These are phyloP conservation scores for Terebella lapidaria DNA, from an alignment of 2,888 invertebrate species.

Conservation along the genomic window DNA sequence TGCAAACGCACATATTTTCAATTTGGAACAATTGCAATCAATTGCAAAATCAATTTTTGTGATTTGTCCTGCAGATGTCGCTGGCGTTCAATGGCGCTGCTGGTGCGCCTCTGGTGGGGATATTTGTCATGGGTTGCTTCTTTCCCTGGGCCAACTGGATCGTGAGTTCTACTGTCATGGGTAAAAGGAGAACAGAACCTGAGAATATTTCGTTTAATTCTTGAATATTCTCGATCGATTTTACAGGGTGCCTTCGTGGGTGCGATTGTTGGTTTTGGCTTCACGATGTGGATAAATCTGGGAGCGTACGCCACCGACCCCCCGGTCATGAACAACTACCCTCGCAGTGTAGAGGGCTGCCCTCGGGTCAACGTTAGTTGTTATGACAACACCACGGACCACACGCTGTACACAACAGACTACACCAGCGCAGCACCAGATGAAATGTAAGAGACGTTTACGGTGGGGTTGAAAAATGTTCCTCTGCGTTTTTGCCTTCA, in stretches of 20 bases:
- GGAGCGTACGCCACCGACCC: slow-evolving; percentile 29
- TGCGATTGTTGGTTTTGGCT: slow-evolving; percentile 30
- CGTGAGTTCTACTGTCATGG: slow-evolving; percentile 25
- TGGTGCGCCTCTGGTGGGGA: slow-evolving; percentile 38
- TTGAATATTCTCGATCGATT: neutral
- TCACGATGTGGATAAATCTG: slow-evolving; percentile 39
- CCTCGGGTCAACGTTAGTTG: slow-evolving; percentile 2
- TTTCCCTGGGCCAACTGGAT: slow-evolving; percentile 43
- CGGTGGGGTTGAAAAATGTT: too few species aligned
- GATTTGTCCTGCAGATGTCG: slow-evolving; percentile 20
- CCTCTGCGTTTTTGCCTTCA: too few species aligned
- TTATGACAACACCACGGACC: neutral
- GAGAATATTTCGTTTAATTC: too few species aligned
- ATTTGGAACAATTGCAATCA: too few species aligned
- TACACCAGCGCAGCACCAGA: too few species aligned
- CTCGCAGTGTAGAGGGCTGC: slow-evolving; percentile 10
- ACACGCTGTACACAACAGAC: neutral
- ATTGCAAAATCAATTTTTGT: too few species aligned
- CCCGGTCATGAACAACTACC: slow-evolving; percentile 2
- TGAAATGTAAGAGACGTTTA: too few species aligned
- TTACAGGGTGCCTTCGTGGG: slow-evolving; percentile 28
- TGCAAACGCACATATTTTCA: too few species aligned
- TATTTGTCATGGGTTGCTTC: slow-evolving; percentile 39
- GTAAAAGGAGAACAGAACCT: too few species aligned
- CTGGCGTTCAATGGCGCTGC: slow-evolving; percentile 36